Conservation (phyloP, 2,113 vertebrate species). For the Gnathonemus longibarbis region DNA sequence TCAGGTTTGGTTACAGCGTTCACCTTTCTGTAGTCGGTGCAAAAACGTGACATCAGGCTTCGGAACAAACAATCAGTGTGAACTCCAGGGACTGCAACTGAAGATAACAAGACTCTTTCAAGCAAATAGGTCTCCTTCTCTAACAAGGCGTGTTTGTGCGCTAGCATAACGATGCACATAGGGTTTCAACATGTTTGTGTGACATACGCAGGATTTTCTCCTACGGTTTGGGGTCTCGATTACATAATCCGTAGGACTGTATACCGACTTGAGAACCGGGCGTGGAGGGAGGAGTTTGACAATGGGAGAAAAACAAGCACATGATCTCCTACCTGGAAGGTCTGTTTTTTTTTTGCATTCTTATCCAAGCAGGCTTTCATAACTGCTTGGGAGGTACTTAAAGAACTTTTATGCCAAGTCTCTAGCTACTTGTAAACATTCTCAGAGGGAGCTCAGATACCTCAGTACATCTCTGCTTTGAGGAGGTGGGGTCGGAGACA, state of each 20-base stretch:
- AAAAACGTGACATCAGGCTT: neutral
- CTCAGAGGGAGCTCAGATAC: neutral
- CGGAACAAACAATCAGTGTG: neutral
- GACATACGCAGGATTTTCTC: neutral
- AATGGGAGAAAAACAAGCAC: neutral
- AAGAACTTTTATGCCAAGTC: neutral
- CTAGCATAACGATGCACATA: neutral
- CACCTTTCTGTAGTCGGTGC: neutral
- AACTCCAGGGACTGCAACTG: neutral
- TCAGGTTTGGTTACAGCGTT: neutral
- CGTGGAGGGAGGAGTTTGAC: neutral
- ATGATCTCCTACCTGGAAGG: neutral
- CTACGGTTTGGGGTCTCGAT: neutral
- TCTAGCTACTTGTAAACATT: neutral
- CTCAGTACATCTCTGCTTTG: neutral
- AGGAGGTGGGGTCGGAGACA: neutral
- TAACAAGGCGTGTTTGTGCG: neutral
- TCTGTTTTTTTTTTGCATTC: neutral
- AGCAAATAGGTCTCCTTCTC: neutral
- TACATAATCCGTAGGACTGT: neutral
- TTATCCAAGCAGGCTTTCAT: neutral
- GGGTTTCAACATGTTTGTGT: neutral
- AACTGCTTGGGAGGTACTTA: neutral
- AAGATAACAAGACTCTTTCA: neutral
- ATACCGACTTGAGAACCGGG: neutral